phyloP scores from a whole-genome alignment of 2,797 vertebrate genomes.

The Danio jaintianensis region DNA sequence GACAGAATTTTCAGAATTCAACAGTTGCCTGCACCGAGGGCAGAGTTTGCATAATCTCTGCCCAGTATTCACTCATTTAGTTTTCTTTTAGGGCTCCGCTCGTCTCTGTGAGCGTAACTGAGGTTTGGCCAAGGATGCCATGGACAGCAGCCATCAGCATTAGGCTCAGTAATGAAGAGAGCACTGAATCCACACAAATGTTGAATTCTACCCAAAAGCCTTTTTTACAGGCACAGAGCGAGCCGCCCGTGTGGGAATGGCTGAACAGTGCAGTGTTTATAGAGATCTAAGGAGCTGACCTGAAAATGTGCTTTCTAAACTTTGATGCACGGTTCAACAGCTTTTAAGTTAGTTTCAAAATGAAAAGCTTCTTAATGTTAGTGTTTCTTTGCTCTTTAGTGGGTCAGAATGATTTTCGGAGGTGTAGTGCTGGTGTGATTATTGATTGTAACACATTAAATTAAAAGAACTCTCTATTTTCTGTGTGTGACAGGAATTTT shows the following conservation, averaged over 20 bases:
- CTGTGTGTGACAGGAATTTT: conserved; percentile 59
- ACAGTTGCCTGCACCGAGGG: conserved; percentile 63
- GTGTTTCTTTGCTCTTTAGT: not conserved
- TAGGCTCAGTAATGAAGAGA: conserved; percentile 41
- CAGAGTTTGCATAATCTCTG: not conserved
- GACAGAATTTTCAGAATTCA: conserved; percentile 40
- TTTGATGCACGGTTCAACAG: conserved; percentile 7
- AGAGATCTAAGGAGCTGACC: conserved; percentile 4
- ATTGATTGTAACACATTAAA: conserved; percentile 7
- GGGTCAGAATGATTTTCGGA: not conserved
- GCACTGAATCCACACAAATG: conserved; percentile 45
- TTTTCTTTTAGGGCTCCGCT: conserved; percentile 24
- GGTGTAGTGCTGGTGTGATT: not conserved
- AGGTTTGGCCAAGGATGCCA: conserved; percentile 39
- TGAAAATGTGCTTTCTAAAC: conserved; percentile 21
- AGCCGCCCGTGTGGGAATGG: conserved; percentile 30
- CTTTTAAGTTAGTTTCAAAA: conserved; percentile 2
- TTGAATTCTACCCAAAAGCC: conserved; percentile 39
- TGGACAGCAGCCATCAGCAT: conserved; percentile 48
- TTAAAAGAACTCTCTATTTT: conserved; percentile 12
- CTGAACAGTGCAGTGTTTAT: conserved; percentile 32
- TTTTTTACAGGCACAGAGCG: conserved; percentile 6
- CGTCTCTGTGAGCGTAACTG: conserved; percentile 13
- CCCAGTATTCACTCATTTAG: not conserved
- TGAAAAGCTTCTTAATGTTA: not conserved